Conservation (phyloP, 1,140 invertebrate genomes). For the Babylonia areolata region DNA sequence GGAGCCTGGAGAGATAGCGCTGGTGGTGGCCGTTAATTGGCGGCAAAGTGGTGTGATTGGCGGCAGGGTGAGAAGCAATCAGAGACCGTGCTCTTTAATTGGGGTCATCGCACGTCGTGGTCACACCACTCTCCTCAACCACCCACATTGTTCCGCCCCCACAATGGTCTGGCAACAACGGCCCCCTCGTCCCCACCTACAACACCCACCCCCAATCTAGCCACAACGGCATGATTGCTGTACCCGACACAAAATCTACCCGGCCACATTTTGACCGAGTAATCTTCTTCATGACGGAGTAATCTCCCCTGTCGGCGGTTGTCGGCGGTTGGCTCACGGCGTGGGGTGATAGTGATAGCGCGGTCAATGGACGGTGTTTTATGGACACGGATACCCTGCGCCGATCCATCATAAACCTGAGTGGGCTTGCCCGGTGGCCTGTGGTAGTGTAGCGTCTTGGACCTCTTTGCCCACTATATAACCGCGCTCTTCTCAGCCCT, state of each 20-base stretch:
- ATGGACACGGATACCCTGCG: conserved; percentile 6
- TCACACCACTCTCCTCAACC: neutral
- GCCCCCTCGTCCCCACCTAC: neutral
- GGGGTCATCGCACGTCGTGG: neutral
- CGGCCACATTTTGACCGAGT: neutral
- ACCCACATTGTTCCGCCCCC: neutral
- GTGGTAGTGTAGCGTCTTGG: no score
- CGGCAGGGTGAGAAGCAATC: neutral
- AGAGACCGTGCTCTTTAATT: neutral
- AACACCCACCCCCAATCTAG: neutral
- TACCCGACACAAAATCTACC: conserved; percentile 11
- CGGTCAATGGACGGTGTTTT: conserved; percentile 1
- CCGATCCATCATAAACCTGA: neutral
- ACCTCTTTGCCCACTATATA: no score
- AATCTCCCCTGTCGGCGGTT: conserved; percentile 10
- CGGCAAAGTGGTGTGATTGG: neutral
- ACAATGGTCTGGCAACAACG: neutral
- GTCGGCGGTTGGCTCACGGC: neutral
- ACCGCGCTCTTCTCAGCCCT: no score
- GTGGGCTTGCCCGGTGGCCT: neutral
- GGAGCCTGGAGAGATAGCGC: no score
- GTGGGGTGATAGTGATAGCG: neutral
- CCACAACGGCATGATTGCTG: neutral
- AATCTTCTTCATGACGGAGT: conserved; percentile 3
- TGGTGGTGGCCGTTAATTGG: neutral